Conservation (phyloP, 2,888 invertebrate species). For the Latheticus oryzae region DNA sequence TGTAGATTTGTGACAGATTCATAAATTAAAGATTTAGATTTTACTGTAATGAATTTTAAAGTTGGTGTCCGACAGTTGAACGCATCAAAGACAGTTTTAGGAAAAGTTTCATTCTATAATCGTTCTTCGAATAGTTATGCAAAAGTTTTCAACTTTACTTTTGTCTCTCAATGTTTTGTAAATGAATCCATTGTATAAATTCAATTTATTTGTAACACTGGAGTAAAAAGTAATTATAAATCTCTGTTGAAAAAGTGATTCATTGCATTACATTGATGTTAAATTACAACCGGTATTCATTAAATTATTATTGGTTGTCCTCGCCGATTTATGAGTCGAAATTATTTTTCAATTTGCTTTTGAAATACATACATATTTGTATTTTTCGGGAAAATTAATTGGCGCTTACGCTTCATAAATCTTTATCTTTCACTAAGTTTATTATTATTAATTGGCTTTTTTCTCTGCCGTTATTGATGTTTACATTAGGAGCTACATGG, state of each 20-base stretch:
- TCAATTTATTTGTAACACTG: conserved; percentile 14
- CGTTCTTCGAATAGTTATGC: neutral
- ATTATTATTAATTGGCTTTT: conserved; percentile 19
- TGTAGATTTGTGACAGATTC: conserved; percentile 28
- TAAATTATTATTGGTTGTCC: no score
- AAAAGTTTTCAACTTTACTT: conserved; percentile 5
- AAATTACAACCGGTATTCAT: conserved; percentile 7
- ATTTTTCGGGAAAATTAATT: no score
- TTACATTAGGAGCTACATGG: conserved; percentile 3
- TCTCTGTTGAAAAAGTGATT: conserved; percentile 20
- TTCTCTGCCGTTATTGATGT: conserved; percentile 14
- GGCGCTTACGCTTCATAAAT: conserved; percentile 10
- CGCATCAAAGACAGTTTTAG: conserved; percentile 9
- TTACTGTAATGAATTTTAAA: no score
- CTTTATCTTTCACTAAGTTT: conserved; percentile 2
- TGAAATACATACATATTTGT: no score
- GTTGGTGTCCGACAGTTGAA: conserved; percentile 8
- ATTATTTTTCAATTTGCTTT: no score
- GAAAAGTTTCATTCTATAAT: conserved; percentile 10
- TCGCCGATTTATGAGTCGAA: no score
- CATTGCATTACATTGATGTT: conserved; percentile 13
- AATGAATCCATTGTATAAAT: neutral
- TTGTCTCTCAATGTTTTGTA: neutral
- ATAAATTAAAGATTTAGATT: conserved; percentile 31
- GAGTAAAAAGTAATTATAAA: conserved; percentile 18